Evolutionary conservation across 2,797 vertebrate genomes (phyloP).

Genomic region (Pseudotriccus pelzelni): DNA sequence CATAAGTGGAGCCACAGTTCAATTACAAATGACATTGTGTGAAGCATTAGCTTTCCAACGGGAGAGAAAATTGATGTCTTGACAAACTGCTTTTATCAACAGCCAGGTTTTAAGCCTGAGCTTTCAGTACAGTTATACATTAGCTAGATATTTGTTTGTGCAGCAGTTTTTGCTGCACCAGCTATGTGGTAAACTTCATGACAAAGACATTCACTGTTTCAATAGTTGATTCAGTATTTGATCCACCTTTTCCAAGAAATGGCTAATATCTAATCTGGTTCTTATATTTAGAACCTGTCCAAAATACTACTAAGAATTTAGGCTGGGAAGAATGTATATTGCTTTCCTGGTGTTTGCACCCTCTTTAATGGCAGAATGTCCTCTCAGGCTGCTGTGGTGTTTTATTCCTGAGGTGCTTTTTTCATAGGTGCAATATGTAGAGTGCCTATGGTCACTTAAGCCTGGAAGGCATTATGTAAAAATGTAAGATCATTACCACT

Average conservation of each 20-base stretch:
- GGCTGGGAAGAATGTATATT: not conserved
- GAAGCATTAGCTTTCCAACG: not conserved
- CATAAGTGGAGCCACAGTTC: not conserved
- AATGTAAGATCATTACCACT: not conserved
- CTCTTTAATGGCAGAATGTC: not conserved
- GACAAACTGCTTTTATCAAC: conserved; percentile 12
- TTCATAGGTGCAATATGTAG: not conserved
- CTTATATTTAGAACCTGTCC: not conserved
- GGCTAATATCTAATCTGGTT: not conserved
- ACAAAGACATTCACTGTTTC: not conserved
- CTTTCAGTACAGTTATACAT: not conserved
- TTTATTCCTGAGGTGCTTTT: not conserved
- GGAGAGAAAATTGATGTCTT: not conserved
- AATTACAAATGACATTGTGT: not conserved
- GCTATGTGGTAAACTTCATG: not conserved
- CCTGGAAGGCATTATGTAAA: conserved; percentile 13
- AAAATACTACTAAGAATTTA: not conserved
- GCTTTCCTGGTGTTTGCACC: not conserved
- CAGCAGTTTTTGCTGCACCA: not conserved
- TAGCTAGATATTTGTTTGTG: not conserved
- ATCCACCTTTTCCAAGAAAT: not conserved
- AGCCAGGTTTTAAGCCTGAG: not conserved
- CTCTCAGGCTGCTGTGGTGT: not conserved
- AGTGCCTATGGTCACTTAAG: not conserved
- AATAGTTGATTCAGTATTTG: not conserved